Evolutionary conservation across 1,140 invertebrate genomes (phyloP), one percentile per base, ranked within the genome.

Genomic region (Teleogryllus occipitalis): DNA sequence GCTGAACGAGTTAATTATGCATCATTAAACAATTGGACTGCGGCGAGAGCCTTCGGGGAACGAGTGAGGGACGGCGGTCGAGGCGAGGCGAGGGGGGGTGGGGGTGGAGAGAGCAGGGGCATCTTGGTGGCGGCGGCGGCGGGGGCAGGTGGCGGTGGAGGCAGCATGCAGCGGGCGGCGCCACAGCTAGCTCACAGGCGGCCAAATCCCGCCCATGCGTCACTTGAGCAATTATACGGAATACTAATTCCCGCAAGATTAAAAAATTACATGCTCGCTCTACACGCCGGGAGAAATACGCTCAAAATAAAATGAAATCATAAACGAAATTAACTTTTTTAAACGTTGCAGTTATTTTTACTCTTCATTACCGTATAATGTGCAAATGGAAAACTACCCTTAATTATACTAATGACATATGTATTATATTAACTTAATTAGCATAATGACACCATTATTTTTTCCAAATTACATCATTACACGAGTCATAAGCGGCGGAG

Each of bases 251-350:
- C 54, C 54, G 18, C 54, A 65, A 65, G 54, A 65, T 65, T 65
- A 65, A 65, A 65, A 65, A 65, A 65, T 65, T 65, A 65, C 54
- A 65, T 65, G 54, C 54, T 65, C 54, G 18, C 54, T 65, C 54
- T 65, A 65, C 54, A 65, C 54, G 54, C 54, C 54, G 54, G 54
- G 54, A 65, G 54, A 65, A 65, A 65, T 65, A 65, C 54, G 54
- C 18, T 65, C 54, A 65, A 65, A 65, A 65, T 65, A 65, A 65
- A 65, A 65, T 65, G 54, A 65, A 65, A 65, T 65, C 54, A 65
- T 65, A 65, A 65, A 65, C 54, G 54, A 65, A 65, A 65, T 65
- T 65, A 65, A 65, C 54, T 65, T 65, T 65, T 65, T 65, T 65
- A 65, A 65, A 65, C 54, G 54, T 65, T 65, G 54, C 54, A 65